A percentile compares a stretch with the other conserved stretches of the same genome.
Evolutionary conservation across 2,797 vertebrate species (phyloP).

Genomic region (Gadopsis marmoratus): DNA sequence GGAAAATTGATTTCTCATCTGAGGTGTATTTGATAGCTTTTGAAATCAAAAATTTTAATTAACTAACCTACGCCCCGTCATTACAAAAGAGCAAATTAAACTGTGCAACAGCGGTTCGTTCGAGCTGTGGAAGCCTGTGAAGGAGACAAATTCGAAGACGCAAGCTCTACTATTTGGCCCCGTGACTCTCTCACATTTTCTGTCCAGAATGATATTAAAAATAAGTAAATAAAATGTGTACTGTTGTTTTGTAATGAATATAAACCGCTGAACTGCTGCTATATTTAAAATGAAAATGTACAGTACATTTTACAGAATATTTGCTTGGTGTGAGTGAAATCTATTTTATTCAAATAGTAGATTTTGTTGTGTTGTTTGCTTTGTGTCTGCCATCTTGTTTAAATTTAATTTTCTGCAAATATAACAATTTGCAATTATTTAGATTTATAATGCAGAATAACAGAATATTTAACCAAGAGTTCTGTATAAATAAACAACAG

Average conservation of each 20-base stretch:
- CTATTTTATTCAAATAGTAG: constrained; percentile 6
- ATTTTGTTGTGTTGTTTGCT: neutral
- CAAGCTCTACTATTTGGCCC: constrained; percentile 60
- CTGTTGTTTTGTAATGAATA: neutral
- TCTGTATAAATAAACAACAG: neutral
- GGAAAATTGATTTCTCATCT: constrained; percentile 99
- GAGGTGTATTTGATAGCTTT: constrained; percentile 99
- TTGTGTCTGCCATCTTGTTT: neutral
- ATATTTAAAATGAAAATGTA: constrained; percentile 19
- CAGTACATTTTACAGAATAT: constrained; percentile 25
- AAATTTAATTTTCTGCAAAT: constrained; percentile 8
- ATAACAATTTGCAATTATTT: constrained; percentile 17
- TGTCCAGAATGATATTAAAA: constrained; percentile 16
- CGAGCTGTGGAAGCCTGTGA: constrained; percentile 89
- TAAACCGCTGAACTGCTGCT: neutral
- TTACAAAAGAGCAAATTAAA: constrained; percentile 99
- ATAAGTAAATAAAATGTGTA: constrained; percentile 16
- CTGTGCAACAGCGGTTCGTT: constrained; percentile 91
- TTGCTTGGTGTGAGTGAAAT: constrained; percentile 3
- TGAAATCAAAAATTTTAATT: constrained; percentile 99
- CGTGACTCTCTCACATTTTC: constrained; percentile 36
- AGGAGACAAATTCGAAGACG: constrained; percentile 92
- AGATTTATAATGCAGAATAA: neutral
- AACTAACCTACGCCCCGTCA: constrained; percentile 98
- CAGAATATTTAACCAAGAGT: neutral